Percentiles rank a stretch among this genome's conserved stretches.
Evolutionary conservation across 2,797 vertebrate species (phyloP).

Genomic region (Centropyge bicolor): DNA sequence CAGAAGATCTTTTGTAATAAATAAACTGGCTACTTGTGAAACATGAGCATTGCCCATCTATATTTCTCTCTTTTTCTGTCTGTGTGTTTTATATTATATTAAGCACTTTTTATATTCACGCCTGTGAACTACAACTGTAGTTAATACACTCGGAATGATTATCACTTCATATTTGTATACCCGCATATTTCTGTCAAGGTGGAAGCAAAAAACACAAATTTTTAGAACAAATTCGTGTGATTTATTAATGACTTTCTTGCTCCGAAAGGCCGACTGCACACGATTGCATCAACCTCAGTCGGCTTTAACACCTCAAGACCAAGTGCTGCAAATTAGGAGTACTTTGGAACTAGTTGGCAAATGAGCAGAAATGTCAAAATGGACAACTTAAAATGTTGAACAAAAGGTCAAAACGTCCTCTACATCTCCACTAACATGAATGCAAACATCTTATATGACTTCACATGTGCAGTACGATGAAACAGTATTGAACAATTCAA

Average conservation of each 20-base stretch:
- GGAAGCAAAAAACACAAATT: neutral
- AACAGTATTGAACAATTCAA: neutral
- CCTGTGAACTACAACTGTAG: neutral
- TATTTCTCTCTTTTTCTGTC: neutral
- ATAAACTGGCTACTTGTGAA: neutral
- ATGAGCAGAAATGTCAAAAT: neutral
- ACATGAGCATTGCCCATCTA: too few species aligned
- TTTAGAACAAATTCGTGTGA: neutral
- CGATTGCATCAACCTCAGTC: neutral
- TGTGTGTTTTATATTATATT: neutral
- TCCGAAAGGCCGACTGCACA: neutral
- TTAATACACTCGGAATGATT: slow-evolving; percentile 1
- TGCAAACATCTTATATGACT: neutral
- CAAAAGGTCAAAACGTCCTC: neutral
- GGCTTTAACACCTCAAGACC: neutral
- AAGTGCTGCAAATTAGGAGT: neutral
- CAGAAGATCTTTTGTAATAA: neutral
- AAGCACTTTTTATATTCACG: slow-evolving; percentile 13
- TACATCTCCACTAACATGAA: too few species aligned
- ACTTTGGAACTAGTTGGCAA: neutral
- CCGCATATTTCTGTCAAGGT: neutral
- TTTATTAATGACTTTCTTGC: neutral
- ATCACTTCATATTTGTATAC: too few species aligned
- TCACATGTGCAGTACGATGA: neutral
- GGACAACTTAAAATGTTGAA: neutral